These are phyloP conservation scores for Drosophila arawakana DNA, from an alignment of 1,140 invertebrate species.

Conservation along the genomic window DNA sequence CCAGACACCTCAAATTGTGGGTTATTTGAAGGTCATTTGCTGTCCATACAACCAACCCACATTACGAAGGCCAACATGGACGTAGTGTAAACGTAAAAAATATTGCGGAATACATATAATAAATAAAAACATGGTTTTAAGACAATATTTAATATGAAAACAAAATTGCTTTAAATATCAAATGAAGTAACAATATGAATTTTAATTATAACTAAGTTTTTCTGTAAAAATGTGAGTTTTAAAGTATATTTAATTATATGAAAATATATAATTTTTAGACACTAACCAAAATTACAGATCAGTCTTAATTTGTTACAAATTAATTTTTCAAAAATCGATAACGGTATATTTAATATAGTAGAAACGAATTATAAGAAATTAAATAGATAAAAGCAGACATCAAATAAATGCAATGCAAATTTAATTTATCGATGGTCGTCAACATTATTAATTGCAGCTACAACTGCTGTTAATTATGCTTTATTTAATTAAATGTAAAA, in stretches of 20 bases:
- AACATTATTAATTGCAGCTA: constrained; percentile 36
- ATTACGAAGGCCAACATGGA: constrained; percentile 10
- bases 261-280: too few relatives aligned
- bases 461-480: constrained; percentile 45
- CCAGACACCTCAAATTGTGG: constrained; percentile 55
- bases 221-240: too few relatives aligned
- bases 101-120: constrained; percentile 14
- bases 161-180: not conserved
- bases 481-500: constrained; percentile 66
- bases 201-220: too few relatives aligned
- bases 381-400: too few relatives aligned
- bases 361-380: too few relatives aligned
- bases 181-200: not conserved
- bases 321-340: too few relatives aligned
- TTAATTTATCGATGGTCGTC: constrained; percentile 30
- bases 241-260: too few relatives aligned
- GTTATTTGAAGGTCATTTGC: constrained; percentile 75
- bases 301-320: too few relatives aligned
- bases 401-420: not conserved
- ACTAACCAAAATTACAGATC: too few relatives aligned
- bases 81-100: constrained; percentile 19
- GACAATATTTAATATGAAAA: constrained; percentile 14
- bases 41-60: constrained; percentile 22
- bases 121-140: not conserved
- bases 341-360: too few relatives aligned